These are phyloP conservation scores for Mionectes olivaceus DNA, from an alignment of 2,797 vertebrate species.

Conservation along the genomic window DNA sequence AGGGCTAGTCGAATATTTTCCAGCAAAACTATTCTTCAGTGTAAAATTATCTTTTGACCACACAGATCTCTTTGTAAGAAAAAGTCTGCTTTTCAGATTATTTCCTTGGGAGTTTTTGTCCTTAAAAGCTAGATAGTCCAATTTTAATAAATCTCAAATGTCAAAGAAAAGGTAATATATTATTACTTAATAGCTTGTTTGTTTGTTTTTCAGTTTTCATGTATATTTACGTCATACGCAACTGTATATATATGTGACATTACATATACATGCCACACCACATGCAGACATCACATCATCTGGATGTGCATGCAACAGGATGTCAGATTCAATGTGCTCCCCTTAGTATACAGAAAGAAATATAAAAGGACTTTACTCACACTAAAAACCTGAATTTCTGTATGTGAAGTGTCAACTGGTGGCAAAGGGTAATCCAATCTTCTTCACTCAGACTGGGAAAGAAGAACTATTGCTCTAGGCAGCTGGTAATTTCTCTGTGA, in stretches of 20 bases:
- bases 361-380: background rate
- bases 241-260: background rate
- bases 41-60: background rate
- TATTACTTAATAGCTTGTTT: background rate
- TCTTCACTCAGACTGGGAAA: background rate
- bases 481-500: background rate
- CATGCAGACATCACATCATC: background rate
- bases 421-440: background rate
- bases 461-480: background rate
- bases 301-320: background rate
- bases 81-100: background rate
- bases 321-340: background rate
- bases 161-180: background rate
- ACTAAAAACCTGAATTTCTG: background rate
- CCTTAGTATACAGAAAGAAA: background rate
- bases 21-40: background rate
- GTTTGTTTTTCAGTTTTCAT: background rate
- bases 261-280: background rate
- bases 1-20: background rate
- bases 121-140: background rate
- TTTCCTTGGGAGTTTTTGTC: background rate
- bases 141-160: background rate
- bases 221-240: accelerated
- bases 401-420: background rate
- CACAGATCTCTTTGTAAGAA: background rate